These are phyloP conservation scores for Epistrophella euchroma DNA, from an alignment of 2,888 invertebrate species.

Conservation along the genomic window DNA sequence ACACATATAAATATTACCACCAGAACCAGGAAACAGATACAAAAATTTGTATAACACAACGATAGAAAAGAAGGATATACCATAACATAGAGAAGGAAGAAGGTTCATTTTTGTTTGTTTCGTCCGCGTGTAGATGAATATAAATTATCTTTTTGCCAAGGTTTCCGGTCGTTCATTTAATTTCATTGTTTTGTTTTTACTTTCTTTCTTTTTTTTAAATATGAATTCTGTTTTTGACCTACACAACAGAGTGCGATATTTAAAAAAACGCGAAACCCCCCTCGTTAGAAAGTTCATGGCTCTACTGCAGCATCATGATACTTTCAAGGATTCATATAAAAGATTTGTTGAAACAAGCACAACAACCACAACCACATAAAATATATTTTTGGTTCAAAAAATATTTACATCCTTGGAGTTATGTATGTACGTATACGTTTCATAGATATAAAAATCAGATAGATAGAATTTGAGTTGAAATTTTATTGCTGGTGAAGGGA, in stretches of 20 bases:
- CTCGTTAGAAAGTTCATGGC: slow-evolving; percentile 68
- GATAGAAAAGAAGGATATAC: slow-evolving; percentile 35
- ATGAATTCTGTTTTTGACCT: slow-evolving; percentile 63
- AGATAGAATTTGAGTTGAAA: background rate
- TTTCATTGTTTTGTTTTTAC: slow-evolving; percentile 29
- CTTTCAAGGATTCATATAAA: slow-evolving; percentile 48
- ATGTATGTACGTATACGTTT: background rate
- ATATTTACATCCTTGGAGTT: slow-evolving; percentile 58
- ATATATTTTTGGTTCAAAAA: slow-evolving; percentile 55
- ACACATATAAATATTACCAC: background rate
- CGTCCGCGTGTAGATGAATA: slow-evolving; percentile 63
- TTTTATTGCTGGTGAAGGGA: slow-evolving; percentile 52
- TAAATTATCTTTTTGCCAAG: slow-evolving; percentile 70
- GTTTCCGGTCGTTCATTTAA: slow-evolving; percentile 53
- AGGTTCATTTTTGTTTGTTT: background rate
- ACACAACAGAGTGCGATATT: slow-evolving; percentile 55
- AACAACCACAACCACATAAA: slow-evolving; percentile 43
- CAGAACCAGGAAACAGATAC: slow-evolving; percentile 62
- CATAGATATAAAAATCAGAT: slow-evolving; percentile 1
- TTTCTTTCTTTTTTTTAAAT: slow-evolving; percentile 2
- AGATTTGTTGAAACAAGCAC: slow-evolving; percentile 33
- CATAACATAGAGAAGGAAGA: background rate
- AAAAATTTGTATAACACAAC: slow-evolving; percentile 22
- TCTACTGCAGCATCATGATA: slow-evolving; percentile 8
- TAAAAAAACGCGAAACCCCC: slow-evolving; percentile 18